Evolutionary conservation across 2,113 vertebrate species (phyloP).

Genomic region (Ondatra zibethicus): DNA sequence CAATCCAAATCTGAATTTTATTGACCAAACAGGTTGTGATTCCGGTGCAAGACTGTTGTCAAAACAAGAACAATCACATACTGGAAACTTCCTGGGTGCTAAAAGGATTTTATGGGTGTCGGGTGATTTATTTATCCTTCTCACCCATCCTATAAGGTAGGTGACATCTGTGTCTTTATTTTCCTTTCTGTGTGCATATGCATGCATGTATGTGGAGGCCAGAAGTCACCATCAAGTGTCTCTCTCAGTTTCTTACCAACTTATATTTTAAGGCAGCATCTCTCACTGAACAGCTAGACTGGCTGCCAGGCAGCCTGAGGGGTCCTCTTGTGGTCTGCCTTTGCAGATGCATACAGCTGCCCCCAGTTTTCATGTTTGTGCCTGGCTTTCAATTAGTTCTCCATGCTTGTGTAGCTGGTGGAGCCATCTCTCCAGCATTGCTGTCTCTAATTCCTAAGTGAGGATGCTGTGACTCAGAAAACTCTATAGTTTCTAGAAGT

Average conservation of each 20-base stretch:
- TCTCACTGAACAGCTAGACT: background rate
- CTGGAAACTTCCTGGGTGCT: background rate
- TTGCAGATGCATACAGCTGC: background rate
- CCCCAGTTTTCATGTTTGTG: background rate
- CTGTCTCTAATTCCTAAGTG: background rate
- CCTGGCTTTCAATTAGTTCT: background rate
- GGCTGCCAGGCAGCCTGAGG: background rate
- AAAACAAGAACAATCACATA: background rate
- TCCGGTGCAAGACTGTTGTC: background rate
- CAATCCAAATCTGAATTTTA: background rate
- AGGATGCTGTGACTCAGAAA: background rate
- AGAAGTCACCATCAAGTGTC: background rate
- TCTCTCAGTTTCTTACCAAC: background rate
- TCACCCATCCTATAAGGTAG: background rate
- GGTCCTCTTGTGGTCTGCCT: background rate
- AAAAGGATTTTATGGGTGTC: background rate
- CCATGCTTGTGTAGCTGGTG: background rate
- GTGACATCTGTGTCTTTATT: too few species aligned
- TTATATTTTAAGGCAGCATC: background rate
- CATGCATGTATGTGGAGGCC: background rate
- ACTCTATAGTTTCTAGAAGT: rapidly evolving
- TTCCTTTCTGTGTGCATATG: background rate
- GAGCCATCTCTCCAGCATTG: background rate
- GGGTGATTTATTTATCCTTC: background rate
- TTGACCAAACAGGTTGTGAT: background rate